Base-by-base conservation (phyloP, 2,888 invertebrate genomes). In the Archaeoteleia sp. region DNA sequence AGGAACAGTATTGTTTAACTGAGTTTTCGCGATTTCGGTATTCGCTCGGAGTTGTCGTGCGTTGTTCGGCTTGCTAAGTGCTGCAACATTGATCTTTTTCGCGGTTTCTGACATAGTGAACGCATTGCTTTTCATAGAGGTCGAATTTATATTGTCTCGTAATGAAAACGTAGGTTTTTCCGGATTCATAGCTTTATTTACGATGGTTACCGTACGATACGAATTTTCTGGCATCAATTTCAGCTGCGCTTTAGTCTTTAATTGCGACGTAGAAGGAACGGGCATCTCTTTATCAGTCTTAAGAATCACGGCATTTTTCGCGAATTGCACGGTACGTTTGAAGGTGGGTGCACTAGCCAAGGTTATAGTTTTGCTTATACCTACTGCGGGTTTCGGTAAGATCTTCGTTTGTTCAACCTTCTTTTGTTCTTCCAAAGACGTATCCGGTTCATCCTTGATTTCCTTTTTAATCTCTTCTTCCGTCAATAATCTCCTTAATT, bases 181-280 rank as follows among this genome's bases (percentile, higher is more conserved):
- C 1, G 62, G 45, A 40, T 70, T 69, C 0, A 54, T 34, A 0
- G 40, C 54, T n/a, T 43, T 7, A 37, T 14, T 29, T 45, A 55
- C 6, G 57, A 14, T 4, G 23, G n/a, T 6, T 40, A 14, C 32
- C 29, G 37, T 13, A n/a, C 17, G 46, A 8, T 23, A 51, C 8
- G 63, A 55, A 37, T 61, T 35, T 4, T 76, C 80, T 0, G 79
- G 77, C 75, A 78, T 74, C 20, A 77, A 76, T 35, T 84, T 83
- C 4, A 80, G 42, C 9, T 83, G 82, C 0, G 79, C 76, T 27
- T 80, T 82, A 0, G 79, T 80, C 23, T 80, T 82, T 5, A 61
- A 43, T 1, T 63, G 58, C 12, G 54, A 54, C n/a, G 35, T 39
- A 6, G 14, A 53, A 7, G 49, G 1, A 6, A 34, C 34, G 1